Conservation (phyloP, 2,888 invertebrate species). For the Rhagonycha fulva region DNA sequence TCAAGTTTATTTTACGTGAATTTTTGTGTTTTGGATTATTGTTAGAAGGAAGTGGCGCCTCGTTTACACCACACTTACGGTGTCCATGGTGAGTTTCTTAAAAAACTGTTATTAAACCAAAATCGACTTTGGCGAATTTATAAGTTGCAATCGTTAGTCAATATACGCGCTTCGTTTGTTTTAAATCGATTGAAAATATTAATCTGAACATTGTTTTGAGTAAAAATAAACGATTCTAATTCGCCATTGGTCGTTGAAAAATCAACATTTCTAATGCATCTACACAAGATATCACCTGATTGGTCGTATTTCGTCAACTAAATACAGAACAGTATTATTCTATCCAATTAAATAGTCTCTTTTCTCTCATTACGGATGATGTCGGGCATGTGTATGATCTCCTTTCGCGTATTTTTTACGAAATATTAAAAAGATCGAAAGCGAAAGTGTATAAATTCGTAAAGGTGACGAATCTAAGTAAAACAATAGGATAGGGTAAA, state of each 20-base stretch:
- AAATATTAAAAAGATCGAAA: conserved; percentile 11
- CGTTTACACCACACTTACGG: conserved; percentile 48
- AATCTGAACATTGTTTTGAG: conserved; percentile 6
- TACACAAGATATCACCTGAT: conserved; percentile 56
- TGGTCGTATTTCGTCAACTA: conserved; percentile 57
- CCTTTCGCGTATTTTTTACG: conserved; percentile 17
- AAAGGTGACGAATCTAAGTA: conserved; percentile 30
- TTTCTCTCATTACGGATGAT: conserved; percentile 48
- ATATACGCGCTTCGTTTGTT: neutral
- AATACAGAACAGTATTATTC: conserved; percentile 57
- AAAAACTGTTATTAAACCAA: conserved; percentile 41
- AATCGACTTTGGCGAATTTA: conserved; percentile 17
- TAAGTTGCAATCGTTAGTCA: neutral
- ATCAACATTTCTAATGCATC: conserved; percentile 56
- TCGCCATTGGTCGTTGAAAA: conserved; percentile 53
- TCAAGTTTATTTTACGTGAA: conserved; percentile 31
- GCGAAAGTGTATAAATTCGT: conserved; percentile 28
- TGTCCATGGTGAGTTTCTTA: conserved; percentile 55
- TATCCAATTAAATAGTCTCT: conserved; percentile 57
- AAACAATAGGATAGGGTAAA: conserved; percentile 42
- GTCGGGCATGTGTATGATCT: conserved; percentile 38
- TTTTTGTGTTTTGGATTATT: conserved; percentile 29
- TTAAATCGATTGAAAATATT: neutral
- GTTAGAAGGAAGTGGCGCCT: conserved; percentile 39
- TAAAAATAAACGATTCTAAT: conserved; percentile 33